Conservation (phyloP, 2,888 invertebrate species). For the Calameuta pallipes region DNA sequence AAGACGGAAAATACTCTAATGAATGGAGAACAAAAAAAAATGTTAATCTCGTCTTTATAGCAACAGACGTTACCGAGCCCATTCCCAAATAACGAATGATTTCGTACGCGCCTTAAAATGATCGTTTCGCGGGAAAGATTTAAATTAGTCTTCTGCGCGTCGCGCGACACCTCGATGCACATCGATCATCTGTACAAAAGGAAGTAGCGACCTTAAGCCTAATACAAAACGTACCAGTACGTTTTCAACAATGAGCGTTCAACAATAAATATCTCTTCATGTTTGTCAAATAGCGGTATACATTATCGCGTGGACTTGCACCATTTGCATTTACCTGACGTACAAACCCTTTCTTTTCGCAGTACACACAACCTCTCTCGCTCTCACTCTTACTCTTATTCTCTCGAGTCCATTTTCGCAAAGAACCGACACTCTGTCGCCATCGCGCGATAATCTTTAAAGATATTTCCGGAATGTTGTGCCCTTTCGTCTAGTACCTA, state of each 20-base stretch:
- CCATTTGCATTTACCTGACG: neutral
- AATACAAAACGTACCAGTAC: slow-evolving; percentile 58
- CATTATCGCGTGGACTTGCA: neutral
- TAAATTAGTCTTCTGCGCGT: neutral
- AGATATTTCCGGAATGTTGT: neutral
- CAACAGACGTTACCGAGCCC: neutral
- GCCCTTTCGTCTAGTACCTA: neutral
- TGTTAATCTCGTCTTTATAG: neutral
- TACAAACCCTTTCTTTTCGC: neutral
- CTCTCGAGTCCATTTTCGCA: neutral
- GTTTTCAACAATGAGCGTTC: slow-evolving; percentile 56
- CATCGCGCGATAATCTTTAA: neutral
- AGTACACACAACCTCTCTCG: neutral
- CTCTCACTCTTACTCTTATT: neutral
- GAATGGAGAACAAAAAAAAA: neutral
- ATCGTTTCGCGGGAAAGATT: neutral
- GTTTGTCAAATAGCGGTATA: neutral
- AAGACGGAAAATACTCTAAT: neutral
- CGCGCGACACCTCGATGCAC: neutral
- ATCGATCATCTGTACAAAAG: neutral
- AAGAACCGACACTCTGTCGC: neutral
- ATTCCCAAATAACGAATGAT: neutral
- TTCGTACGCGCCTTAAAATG: neutral
- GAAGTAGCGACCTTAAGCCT: neutral
- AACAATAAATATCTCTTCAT: slow-evolving; percentile 36